Evolutionary conservation across 1,140 invertebrate species (phyloP).

Genomic region (Vollenhovia emeryi): DNA sequence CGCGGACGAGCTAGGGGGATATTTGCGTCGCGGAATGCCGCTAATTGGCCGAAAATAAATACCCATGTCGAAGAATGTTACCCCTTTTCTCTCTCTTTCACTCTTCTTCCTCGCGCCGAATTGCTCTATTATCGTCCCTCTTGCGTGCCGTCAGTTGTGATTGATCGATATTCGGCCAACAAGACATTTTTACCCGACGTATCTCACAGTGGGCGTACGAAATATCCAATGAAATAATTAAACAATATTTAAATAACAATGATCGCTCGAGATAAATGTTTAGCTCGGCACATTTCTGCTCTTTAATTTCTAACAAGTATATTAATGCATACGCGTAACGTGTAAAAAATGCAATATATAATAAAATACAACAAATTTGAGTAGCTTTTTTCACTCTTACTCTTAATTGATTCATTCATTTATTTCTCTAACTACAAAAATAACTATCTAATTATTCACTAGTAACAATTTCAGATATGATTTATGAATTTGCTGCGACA

Average conservation of each 20-base stretch:
- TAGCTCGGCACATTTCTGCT: not conserved
- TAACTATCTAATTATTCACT: too few relatives aligned
- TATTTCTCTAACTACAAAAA: too few relatives aligned
- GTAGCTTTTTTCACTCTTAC: too few relatives aligned
- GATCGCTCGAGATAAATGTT: not conserved
- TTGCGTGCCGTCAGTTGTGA: conserved; percentile 7
- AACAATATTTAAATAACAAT: not conserved
- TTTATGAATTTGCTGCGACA: too few relatives aligned
- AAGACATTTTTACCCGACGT: not conserved
- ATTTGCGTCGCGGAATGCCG: conserved; percentile 80
- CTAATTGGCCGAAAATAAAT: conserved; percentile 84
- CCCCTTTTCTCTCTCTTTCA: conserved; percentile 2
- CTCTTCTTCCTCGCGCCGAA: conserved; percentile 26
- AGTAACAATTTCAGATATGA: too few relatives aligned
- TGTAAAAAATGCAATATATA: not conserved
- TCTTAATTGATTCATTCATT: too few relatives aligned
- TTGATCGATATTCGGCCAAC: conserved; percentile 14
- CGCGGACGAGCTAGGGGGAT: conserved; percentile 71
- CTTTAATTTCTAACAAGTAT: not conserved
- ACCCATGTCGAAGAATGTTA: conserved; percentile 69
- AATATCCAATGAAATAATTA: not conserved
- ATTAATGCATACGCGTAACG: not conserved
- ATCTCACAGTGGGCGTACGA: not conserved
- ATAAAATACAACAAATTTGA: too few relatives aligned
- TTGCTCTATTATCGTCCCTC: conserved; percentile 43